Base-by-base conservation (phyloP, 2,888 invertebrate genomes). In the Lydus trimaculatus region DNA sequence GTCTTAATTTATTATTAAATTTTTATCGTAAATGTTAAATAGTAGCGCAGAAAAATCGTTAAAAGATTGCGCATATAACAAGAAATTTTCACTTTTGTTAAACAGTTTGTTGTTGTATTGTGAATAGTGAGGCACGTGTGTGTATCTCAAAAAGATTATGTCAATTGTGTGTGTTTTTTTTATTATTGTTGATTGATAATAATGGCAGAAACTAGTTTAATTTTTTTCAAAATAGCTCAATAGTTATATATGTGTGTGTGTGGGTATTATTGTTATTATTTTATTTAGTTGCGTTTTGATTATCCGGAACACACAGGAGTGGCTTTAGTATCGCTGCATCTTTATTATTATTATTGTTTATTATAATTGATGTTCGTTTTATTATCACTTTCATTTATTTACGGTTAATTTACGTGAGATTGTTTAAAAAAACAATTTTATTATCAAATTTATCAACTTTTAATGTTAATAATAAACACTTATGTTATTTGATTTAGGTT, bases 281-380 rank as follows among this genome's bases (percentile, higher is more conserved):
- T 28, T 52, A 58, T 63, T 63, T 28, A 63, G 63, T 52, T 36
- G 31, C 63, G 56, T 31, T 52, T 48, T 56, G 63, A 63, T 63
- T 48, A 63, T 58, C n/a, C 52, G 64, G 20, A 39, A 64, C 39
- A 31, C 58, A 64, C 68, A 61, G 68, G 68, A 68, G 68, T 64
- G 58, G 59, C 63, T 60, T 31, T 31, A n/a, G 48, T 48, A 48
- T 20, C 43, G n/a, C n/a, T 48, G 5, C 0, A 43, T n/a, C 59
- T 63, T 39, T 28, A 33, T 63, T 31, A 63, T 28, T n/a, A 33
- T 59, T 39, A 25, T 62, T 58, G 8, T 62, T 20, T 5, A 39
- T 9, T 62, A 43, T 15, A 36, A 23, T 36, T 39, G 43, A 60
- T 60, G 31, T 33, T n/a, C 60, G n/a, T 48, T 13, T 36, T 36